Conservation (phyloP, 2,888 invertebrate genomes). For the Eretmocerus hayati region DNA sequence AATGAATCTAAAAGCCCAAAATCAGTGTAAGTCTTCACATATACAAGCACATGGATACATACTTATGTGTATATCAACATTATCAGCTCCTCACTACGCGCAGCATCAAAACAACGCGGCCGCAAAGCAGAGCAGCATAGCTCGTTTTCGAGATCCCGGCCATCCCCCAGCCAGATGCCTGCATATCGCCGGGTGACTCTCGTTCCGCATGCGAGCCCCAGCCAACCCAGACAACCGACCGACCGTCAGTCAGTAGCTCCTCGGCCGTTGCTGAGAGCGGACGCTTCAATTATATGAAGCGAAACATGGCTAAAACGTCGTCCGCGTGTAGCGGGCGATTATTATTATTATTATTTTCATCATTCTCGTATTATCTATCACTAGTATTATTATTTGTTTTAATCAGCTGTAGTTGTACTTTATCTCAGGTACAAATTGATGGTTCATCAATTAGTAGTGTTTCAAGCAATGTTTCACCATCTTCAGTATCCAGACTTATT, state of each 20-base stretch:
- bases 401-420: too few relatives aligned
- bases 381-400: too few relatives aligned
- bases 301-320: neutral
- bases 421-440: slow-evolving; percentile 7
- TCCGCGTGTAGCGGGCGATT: neutral
- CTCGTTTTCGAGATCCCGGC: neutral
- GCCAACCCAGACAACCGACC: neutral
- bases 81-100: too few relatives aligned
- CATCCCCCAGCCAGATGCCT: neutral
- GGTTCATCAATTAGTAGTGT: neutral
- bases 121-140: neutral
- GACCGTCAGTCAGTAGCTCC: neutral
- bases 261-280: neutral
- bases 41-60: too few relatives aligned
- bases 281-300: neutral
- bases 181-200: neutral
- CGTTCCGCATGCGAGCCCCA: neutral
- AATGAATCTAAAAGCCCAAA: too few relatives aligned
- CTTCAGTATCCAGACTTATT: slow-evolving; percentile 29
- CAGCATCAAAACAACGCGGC: too few relatives aligned
- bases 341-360: neutral
- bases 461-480: slow-evolving; percentile 27
- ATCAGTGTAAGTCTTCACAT: too few relatives aligned
- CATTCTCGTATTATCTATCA: neutral
- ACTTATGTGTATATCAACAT: too few relatives aligned